Base-by-base conservation (phyloP, 2,888 invertebrate species). In the Limnephilus auricula region DNA sequence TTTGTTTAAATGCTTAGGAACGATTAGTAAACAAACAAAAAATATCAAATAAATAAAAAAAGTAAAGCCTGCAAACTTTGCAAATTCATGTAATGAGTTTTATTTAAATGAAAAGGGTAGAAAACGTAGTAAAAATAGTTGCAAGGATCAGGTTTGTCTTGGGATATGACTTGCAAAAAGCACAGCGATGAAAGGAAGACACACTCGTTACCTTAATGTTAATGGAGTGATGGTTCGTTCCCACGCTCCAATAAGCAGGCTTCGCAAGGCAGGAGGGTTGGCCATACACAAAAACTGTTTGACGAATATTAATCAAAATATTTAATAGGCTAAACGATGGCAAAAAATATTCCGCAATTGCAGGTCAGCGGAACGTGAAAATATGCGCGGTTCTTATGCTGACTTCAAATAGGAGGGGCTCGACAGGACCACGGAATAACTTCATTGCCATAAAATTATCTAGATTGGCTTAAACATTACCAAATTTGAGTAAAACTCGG, bases 251-350 rank as follows among this genome's bases (percentile, higher is more conserved):
- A n/a, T 82, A 82, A 31, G 30, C 85, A 34, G 3, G 45, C 84
- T 34, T 65, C 45, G 15, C 30, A n/a, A 65, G 37, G 34, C 37
- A 37, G 84, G 84, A 84, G 3, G 34, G 84, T 37, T 25, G 65
- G n/a, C 87, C 87, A 50, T 2, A n/a, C 65, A 9, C 15, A 50
- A 65, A 65, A 86, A 31, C 34, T 31, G 10, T 34, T 30, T 18
- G 87, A 87, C 65, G 87, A 87, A 87, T 87, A 65, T 65, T 65
- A 87, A 87, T 65, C 87, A 32, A 87, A 87, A 65, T 87, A 65
- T 50, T 65, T 65, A 87, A 87, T 65, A 31, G 65, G 65, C 50
- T 15, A 50, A 87, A 50, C 30, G 25, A 50, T 31, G 87, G 34
- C 34, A 30, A 65, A 50, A 86, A 18, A 78, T 3, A 31, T 40